Percentiles rank a stretch among this genome's conserved stretches.
Evolutionary conservation across 2,888 invertebrate genomes (phyloP).

Genomic region (Microplitis deprimator): DNA sequence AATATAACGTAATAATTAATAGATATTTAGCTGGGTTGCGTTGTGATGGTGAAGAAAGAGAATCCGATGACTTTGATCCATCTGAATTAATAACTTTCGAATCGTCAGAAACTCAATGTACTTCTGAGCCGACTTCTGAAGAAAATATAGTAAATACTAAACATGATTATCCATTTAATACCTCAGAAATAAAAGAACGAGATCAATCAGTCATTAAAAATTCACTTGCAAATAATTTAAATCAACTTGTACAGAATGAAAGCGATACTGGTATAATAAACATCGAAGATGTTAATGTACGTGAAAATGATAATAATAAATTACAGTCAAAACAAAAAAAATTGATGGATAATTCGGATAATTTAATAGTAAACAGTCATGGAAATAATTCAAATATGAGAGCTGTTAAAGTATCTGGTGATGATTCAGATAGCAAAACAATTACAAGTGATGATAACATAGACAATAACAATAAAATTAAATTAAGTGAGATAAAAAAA

Average conservation of each 20-base stretch:
- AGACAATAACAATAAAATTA: slow-evolving; percentile 36
- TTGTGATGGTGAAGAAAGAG: slow-evolving; percentile 61
- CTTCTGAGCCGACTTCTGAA: slow-evolving; percentile 35
- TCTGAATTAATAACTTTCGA: slow-evolving; percentile 50
- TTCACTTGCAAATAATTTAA: neutral
- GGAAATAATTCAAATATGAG: slow-evolving; percentile 37
- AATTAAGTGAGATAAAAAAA: slow-evolving; percentile 52
- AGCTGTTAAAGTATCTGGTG: slow-evolving; percentile 29
- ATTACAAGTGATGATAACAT: slow-evolving; percentile 21
- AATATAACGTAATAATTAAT: slow-evolving; percentile 4
- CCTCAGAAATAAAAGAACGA: neutral
- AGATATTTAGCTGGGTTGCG: slow-evolving; percentile 64
- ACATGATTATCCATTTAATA: neutral
- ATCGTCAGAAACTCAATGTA: slow-evolving; percentile 42
- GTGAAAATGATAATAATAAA: neutral
- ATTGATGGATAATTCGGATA: neutral
- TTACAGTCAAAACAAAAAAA: neutral
- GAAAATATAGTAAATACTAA: slow-evolving; percentile 25
- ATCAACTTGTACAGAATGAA: neutral
- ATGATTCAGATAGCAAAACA: slow-evolving; percentile 8
- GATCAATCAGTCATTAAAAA: neutral
- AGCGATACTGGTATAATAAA: neutral
- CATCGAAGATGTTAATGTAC: neutral
- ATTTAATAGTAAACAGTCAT: slow-evolving; percentile 34
- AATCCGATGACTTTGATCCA: slow-evolving; percentile 52